Evolutionary conservation across 2,113 vertebrate genomes (phyloP).

Genomic region (Hydropotes inermis): DNA sequence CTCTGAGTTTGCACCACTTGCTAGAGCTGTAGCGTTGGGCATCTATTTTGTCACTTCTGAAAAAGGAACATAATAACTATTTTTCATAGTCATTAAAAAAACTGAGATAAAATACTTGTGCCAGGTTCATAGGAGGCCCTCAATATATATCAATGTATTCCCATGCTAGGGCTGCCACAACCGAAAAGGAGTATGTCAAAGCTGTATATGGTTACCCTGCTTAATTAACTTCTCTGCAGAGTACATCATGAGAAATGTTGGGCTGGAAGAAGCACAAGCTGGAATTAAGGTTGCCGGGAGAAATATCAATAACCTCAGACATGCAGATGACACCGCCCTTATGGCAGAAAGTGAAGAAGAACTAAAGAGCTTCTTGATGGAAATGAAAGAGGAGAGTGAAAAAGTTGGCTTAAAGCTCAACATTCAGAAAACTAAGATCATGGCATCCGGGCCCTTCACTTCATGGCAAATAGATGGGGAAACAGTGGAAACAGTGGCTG

Average conservation of each 20-base stretch:
- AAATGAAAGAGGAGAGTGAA: background rate
- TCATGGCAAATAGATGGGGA: background rate
- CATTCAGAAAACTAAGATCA: background rate
- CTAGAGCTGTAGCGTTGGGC: background rate
- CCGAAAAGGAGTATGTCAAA: background rate
- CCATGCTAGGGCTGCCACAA: background rate
- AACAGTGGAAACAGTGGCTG: background rate
- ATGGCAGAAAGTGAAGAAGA: background rate
- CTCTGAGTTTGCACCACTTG: background rate
- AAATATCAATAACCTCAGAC: background rate
- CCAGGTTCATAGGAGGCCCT: background rate
- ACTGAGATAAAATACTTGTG: background rate
- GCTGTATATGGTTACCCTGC: background rate
- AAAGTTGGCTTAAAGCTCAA: background rate
- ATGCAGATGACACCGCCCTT: background rate
- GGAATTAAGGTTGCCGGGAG: background rate
- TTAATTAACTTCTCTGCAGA: background rate
- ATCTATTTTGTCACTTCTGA: background rate
- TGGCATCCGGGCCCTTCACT: background rate
- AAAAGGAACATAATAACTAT: background rate
- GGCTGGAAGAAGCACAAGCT: background rate
- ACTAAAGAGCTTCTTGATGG: background rate
- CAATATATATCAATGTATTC: background rate
- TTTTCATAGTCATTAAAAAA: background rate
- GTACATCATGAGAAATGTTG: background rate